Conservation (phyloP, 1,140 invertebrate species). For the Pantala flavescens region DNA sequence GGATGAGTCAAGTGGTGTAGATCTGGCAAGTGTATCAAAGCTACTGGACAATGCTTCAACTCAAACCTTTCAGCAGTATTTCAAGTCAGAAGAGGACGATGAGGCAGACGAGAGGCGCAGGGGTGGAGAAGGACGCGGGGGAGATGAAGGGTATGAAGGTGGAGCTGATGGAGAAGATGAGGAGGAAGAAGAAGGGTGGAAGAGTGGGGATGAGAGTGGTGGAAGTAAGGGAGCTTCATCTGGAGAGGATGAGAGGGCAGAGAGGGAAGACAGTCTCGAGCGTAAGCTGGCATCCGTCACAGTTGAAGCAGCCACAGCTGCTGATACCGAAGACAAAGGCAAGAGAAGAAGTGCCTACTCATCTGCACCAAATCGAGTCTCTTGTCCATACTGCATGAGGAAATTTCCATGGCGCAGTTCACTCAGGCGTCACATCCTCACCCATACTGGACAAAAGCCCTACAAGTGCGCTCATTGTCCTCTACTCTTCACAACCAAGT, state of each 20-base stretch:
- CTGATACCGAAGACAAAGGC: slow-evolving; percentile 30
- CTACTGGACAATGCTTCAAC: slow-evolving; percentile 67
- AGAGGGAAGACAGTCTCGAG: slow-evolving; percentile 48
- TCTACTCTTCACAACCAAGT: slow-evolving; percentile 90
- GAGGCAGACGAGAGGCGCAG: slow-evolving; percentile 27
- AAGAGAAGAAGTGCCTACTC: slow-evolving; percentile 95
- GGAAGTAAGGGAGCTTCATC: background rate
- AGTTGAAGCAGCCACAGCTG: slow-evolving; percentile 27
- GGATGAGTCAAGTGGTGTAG: slow-evolving; percentile 31
- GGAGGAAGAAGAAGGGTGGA: slow-evolving; percentile 17
- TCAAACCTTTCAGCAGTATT: slow-evolving; percentile 51
- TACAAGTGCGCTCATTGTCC: slow-evolving; percentile 88
- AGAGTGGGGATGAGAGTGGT: slow-evolving; percentile 8
- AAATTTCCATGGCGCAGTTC: slow-evolving; percentile 95
- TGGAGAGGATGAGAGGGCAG: slow-evolving; percentile 28
- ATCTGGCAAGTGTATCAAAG: slow-evolving; percentile 65
- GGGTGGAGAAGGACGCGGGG: slow-evolving; percentile 11
- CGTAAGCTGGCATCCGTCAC: slow-evolving; percentile 47
- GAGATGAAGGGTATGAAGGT: slow-evolving; percentile 28
- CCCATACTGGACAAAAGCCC: slow-evolving; percentile 92
- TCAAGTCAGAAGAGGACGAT: slow-evolving; percentile 30
- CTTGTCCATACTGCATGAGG: slow-evolving; percentile 82
- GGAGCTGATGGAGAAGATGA: slow-evolving; percentile 27
- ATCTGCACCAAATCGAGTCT: slow-evolving; percentile 81
- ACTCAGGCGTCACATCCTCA: slow-evolving; percentile 79